phyloP scores from a whole-genome alignment of 2,797 vertebrate species.

The Malurus leucopterus region DNA sequence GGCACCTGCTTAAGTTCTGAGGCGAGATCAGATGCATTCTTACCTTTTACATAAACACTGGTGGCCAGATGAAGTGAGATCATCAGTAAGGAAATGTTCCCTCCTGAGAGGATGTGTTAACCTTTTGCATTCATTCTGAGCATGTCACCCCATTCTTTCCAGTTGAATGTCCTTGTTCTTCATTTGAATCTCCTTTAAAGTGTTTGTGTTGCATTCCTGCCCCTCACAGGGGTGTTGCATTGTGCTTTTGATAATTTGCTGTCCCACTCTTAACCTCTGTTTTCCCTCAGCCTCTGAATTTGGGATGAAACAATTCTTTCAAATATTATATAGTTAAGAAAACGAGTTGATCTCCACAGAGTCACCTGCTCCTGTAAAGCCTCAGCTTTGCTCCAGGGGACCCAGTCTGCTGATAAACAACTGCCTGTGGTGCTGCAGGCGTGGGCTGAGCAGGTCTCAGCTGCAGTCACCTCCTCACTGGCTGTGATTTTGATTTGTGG shows the following conservation, averaged over 20 bases:
- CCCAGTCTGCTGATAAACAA: not conserved
- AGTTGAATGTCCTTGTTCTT: not conserved
- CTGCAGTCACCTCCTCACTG: not conserved
- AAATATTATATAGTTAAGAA: not conserved
- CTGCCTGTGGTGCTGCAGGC: not conserved
- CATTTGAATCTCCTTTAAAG: not conserved
- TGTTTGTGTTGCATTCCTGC: not conserved
- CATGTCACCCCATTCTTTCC: not conserved
- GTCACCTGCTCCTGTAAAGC: not conserved
- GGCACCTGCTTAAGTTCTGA: not conserved
- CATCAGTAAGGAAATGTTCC: not conserved
- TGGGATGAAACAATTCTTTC: not conserved
- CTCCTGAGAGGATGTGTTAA: not conserved
- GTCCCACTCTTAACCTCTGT: not conserved
- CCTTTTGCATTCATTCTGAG: not conserved
- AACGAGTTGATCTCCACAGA: not conserved
- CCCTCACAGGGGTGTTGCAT: fast-evolving
- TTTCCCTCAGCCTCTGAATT: not conserved
- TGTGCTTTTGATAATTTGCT: not conserved
- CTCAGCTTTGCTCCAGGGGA: not conserved
- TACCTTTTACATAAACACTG: not conserved
- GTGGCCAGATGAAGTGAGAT: not conserved
- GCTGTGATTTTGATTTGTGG: not conserved
- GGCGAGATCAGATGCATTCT: not conserved
- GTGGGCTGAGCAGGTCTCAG: not conserved